Conservation (phyloP, 2,797 vertebrate genomes). For the Microcaecilia unicolor region DNA sequence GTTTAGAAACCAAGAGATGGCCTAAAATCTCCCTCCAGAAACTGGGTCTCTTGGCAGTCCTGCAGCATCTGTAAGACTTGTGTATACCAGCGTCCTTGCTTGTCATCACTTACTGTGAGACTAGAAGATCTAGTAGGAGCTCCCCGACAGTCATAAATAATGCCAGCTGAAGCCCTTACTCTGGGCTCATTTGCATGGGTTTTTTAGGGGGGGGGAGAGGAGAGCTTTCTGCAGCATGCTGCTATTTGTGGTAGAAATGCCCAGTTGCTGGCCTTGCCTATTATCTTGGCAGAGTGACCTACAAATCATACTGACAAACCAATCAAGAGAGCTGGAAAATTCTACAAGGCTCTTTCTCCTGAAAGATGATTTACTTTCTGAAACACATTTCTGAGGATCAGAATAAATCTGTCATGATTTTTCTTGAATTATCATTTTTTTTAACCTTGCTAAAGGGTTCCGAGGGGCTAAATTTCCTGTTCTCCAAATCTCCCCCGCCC, state of each 20-base stretch:
- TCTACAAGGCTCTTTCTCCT: conserved; percentile 34
- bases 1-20: no score
- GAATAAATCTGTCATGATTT: conserved; percentile 54
- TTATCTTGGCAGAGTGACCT: conserved; percentile 43
- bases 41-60: no score
- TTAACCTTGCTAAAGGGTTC: background rate
- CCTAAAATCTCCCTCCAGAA: no score
- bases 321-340: conserved; percentile 53
- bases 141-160: conserved; percentile 42
- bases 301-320: conserved; percentile 84
- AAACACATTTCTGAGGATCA: conserved; percentile 8
- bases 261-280: conserved; percentile 31
- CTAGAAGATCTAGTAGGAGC: conserved; percentile 32
- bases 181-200: background rate
- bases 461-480: background rate
- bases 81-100: background rate
- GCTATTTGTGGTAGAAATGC: conserved; percentile 23
- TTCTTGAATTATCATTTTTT: conserved; percentile 14
- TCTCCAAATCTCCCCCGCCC: conserved; percentile 8
- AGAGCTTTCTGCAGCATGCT: conserved; percentile 16
- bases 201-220: no score
- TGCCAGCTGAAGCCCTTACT: conserved; percentile 4
- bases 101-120: no score
- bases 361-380: conserved; percentile 49
- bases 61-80: no score